Evolutionary conservation across 1,140 invertebrate genomes (phyloP).

Genomic region (Drosophila nigrodunni): DNA sequence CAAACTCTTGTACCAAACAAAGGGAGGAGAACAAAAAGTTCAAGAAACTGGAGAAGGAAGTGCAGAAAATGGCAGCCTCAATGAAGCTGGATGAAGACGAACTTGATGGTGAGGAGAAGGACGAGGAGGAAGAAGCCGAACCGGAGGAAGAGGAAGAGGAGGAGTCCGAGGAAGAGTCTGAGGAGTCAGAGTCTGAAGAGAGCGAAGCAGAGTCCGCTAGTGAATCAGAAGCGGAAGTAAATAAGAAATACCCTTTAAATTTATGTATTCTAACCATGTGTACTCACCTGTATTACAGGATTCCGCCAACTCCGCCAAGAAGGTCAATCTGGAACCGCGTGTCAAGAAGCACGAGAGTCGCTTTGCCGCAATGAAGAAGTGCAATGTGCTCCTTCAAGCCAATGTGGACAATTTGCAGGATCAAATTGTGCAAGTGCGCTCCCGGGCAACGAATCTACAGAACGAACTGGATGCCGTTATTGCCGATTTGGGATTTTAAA

Average conservation of each 20-base stretch:
- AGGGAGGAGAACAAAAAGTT: constrained; percentile 91
- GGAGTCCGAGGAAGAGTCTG: constrained; percentile 88
- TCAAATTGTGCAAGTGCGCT: constrained; percentile 92
- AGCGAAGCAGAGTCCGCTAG: constrained; percentile 88
- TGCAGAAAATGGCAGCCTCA: constrained; percentile 94
- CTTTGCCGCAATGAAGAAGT: constrained; percentile 92
- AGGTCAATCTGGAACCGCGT: constrained; percentile 87
- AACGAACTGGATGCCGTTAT: constrained; percentile 91
- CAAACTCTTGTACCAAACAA: constrained; percentile 42
- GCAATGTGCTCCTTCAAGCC: constrained; percentile 93
- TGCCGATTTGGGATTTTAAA: constrained; percentile 81
- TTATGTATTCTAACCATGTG: not conserved
- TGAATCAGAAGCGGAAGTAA: constrained; percentile 88
- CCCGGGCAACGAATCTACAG: constrained; percentile 90
- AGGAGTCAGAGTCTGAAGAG: constrained; percentile 87
- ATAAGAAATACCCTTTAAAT: not conserved
- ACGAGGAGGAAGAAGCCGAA: constrained; percentile 87
- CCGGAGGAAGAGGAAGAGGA: constrained; percentile 87
- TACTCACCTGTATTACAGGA: constrained; percentile 85
- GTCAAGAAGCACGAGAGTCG: constrained; percentile 91
- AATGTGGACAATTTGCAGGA: constrained; percentile 94
- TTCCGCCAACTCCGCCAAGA: constrained; percentile 87
- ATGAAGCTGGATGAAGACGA: constrained; percentile 92
- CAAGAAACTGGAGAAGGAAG: constrained; percentile 92
- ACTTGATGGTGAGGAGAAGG: constrained; percentile 88